These are phyloP conservation scores for Linurgus olivaceus DNA, from an alignment of 2,797 vertebrate genomes.

Conservation along the genomic window DNA sequence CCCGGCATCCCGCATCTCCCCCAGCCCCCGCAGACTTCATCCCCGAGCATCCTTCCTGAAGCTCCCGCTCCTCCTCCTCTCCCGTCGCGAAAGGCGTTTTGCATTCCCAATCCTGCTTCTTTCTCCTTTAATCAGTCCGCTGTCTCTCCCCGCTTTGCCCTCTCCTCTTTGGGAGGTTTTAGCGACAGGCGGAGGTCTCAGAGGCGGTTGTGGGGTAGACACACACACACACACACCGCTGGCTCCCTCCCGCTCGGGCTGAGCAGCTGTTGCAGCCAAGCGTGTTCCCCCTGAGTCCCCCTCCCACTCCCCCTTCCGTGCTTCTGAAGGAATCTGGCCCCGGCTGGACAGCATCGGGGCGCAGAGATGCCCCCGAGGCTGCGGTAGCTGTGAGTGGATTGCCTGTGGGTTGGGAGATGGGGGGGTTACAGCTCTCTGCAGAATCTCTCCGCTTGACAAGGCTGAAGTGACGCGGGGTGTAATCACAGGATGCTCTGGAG, in stretches of 20 bases:
- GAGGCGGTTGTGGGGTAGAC: background rate
- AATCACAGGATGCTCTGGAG: background rate
- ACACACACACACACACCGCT: background rate
- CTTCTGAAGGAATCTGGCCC: background rate
- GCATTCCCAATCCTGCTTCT: background rate
- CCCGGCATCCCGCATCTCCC: background rate
- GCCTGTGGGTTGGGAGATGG: background rate
- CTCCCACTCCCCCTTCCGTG: background rate
- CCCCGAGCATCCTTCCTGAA: background rate
- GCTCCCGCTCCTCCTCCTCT: background rate
- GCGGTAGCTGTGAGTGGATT: background rate
- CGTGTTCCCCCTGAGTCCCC: no score
- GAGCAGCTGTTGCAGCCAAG: conserved; percentile 40
- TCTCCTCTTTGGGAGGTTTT: background rate
- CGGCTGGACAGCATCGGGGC: background rate
- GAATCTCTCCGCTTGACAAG: background rate
- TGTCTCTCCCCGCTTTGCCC: no score
- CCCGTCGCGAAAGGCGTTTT: background rate
- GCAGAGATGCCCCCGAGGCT: background rate
- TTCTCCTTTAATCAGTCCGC: background rate
- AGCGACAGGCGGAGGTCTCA: background rate
- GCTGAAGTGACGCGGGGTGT: background rate
- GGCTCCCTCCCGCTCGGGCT: background rate
- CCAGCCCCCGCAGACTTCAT: background rate
- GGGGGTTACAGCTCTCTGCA: background rate